These are phyloP conservation scores for Psittacula cyanocephala DNA, from an alignment of 2,113 vertebrate genomes.

Conservation along the genomic window DNA sequence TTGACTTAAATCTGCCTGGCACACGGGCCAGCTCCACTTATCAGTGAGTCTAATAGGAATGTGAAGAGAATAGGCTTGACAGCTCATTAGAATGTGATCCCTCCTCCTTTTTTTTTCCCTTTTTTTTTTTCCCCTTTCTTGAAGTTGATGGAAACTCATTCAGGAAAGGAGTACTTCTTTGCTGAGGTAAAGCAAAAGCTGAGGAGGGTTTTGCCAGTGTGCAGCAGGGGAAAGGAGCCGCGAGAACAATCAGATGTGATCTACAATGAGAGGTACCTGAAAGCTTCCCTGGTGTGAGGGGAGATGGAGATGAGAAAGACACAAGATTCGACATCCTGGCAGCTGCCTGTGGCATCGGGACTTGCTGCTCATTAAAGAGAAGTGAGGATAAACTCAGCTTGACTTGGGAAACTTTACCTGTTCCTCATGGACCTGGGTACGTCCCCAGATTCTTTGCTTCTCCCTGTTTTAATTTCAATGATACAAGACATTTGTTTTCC, in stretches of 20 bases:
- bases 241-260: not conserved
- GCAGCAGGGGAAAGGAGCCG: slow-evolving; percentile 57
- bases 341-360: not conserved
- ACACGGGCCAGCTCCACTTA: slow-evolving; percentile 53
- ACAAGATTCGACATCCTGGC: not conserved
- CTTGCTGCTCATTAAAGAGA: not conserved
- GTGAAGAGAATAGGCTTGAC: slow-evolving; percentile 64
- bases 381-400: not conserved
- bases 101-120: slow-evolving; percentile 17
- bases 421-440: not conserved
- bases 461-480: not conserved
- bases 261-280: slow-evolving; percentile 4
- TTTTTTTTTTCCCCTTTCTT: not conserved
- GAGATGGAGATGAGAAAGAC: not conserved
- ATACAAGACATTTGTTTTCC: not conserved
- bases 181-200: slow-evolving; percentile 75
- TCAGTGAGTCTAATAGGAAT: slow-evolving; percentile 66
- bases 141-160: slow-evolving; percentile 67
- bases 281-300: not conserved
- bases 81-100: slow-evolving; percentile 63
- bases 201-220: slow-evolving; percentile 71
- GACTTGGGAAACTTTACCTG: not conserved
- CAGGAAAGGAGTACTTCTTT: slow-evolving; percentile 75
- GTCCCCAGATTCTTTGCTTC: not conserved
- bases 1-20: slow-evolving; percentile 66